Percentiles rank a stretch among this genome's conserved stretches.
phyloP scores from a whole-genome alignment of 2,113 vertebrate species.

The Leucopsar rothschildi region DNA sequence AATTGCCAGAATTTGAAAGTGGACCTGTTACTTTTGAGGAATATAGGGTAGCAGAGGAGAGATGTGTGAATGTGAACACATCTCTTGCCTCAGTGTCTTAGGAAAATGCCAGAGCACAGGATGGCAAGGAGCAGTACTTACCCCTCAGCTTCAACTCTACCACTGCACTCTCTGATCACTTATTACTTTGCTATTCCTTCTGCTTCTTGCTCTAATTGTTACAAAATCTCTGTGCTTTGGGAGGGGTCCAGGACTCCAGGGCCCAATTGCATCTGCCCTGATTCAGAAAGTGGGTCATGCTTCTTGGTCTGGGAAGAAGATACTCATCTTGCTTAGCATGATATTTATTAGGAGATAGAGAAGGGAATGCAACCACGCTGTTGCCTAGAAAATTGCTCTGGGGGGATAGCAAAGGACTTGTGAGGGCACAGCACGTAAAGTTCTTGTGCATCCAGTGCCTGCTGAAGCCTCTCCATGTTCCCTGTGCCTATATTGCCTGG shows the following conservation, averaged over 20 bases:
- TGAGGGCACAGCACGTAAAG: conserved; percentile 37
- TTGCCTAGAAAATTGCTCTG: conserved; percentile 56
- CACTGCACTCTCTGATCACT: conserved; percentile 57
- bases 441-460: background rate
- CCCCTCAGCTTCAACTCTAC: conserved; percentile 14
- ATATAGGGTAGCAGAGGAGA: background rate
- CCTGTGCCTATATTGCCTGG: background rate
- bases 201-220: conserved; percentile 67
- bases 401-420: conserved; percentile 54
- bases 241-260: conserved; percentile 58
- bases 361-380: conserved; percentile 46
- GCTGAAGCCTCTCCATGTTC: background rate
- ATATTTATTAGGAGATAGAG: conserved; percentile 70
- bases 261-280: conserved; percentile 67
- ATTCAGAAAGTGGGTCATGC: conserved; percentile 79
- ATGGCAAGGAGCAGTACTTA: conserved; percentile 17
- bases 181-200: conserved; percentile 68
- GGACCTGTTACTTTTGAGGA: conserved; percentile 53
- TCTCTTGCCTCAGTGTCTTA: conserved; percentile 12
- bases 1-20: background rate
- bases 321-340: conserved; percentile 65
- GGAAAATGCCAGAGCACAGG: conserved; percentile 27
- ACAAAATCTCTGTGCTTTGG: conserved; percentile 66
- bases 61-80: background rate
- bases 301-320: conserved; percentile 67